These are phyloP conservation scores for Drosophila merina DNA, from an alignment of 2,888 invertebrate species.

Conservation along the genomic window DNA sequence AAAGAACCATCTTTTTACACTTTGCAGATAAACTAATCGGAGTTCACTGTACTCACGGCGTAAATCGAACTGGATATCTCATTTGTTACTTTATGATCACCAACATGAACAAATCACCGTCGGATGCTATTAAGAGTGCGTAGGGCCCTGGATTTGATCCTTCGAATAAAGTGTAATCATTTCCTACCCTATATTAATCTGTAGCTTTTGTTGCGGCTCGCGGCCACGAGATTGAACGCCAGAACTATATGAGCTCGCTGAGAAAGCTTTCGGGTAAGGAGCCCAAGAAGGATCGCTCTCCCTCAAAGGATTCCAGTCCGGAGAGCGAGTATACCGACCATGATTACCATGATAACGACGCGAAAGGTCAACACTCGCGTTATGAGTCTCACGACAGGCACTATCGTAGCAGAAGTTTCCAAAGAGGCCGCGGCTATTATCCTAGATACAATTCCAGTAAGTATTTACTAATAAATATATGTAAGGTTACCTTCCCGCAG, in stretches of 20 bases:
- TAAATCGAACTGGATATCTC: constrained; percentile 92
- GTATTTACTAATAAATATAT: neutral
- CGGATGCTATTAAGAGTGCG: constrained; percentile 87
- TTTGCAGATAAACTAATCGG: constrained; percentile 89
- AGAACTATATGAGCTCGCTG: constrained; percentile 84
- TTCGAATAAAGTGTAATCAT: constrained; percentile 6
- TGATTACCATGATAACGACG: neutral
- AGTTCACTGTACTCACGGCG: constrained; percentile 92
- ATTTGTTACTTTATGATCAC: constrained; percentile 90
- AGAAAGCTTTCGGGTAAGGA: neutral
- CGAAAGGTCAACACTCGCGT: neutral
- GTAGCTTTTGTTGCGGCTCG: constrained; percentile 88
- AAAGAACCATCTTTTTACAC: constrained; percentile 2
- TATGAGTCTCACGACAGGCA: neutral
- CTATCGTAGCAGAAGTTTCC: neutral
- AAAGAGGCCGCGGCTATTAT: neutral
- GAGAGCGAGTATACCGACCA: neutral
- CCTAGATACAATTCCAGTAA: constrained; percentile 1
- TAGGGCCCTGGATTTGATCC: constrained; percentile 12
- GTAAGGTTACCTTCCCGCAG: neutral
- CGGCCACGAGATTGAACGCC: constrained; percentile 88
- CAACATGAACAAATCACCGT: constrained; percentile 85
- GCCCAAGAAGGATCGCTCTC: neutral
- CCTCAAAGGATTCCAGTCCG: neutral
- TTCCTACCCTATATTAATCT: constrained; percentile 12